Evolutionary conservation across 2,113 vertebrate species (phyloP).

Genomic region (Eudyptes chrysolophus): DNA sequence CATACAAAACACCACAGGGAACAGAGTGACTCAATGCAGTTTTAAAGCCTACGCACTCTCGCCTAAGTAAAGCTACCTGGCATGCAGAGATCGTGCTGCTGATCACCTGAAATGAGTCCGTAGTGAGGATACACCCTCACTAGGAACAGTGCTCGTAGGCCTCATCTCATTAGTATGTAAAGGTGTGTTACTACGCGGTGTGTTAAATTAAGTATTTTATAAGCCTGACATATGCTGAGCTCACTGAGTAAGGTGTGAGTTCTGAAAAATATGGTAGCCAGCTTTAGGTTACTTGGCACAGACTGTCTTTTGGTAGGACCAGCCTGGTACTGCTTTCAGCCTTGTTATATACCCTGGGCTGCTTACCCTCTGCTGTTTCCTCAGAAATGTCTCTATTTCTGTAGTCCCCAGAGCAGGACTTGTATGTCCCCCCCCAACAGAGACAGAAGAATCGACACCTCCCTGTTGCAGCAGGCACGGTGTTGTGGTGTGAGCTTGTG

Average conservation of each 20-base stretch:
- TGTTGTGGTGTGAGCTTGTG: fast-evolving
- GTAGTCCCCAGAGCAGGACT: too few relatives aligned
- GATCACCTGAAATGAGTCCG: background rate
- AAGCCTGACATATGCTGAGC: background rate
- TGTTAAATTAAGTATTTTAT: background rate
- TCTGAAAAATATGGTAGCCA: background rate
- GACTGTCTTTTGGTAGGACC: background rate
- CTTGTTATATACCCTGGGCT: background rate
- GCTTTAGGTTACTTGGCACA: background rate
- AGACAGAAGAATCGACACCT: background rate
- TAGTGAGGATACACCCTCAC: background rate
- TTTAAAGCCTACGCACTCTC: background rate
- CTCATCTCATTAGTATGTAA: background rate
- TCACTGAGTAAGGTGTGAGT: background rate
- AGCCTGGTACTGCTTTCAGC: background rate
- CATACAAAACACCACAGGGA: background rate
- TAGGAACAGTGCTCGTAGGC: background rate
- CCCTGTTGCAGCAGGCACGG: background rate
- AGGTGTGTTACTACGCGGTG: background rate
- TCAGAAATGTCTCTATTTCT: background rate
- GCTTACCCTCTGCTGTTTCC: background rate
- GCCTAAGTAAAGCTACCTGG: background rate
- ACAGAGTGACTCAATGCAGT: fast-evolving
- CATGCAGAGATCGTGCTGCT: background rate
- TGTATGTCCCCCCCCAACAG: background rate